A percentile compares a stretch with the other conserved stretches of the same genome.
phyloP scores from a whole-genome alignment of 2,888 invertebrate genomes.

The Petrolisthes cinctipes region DNA sequence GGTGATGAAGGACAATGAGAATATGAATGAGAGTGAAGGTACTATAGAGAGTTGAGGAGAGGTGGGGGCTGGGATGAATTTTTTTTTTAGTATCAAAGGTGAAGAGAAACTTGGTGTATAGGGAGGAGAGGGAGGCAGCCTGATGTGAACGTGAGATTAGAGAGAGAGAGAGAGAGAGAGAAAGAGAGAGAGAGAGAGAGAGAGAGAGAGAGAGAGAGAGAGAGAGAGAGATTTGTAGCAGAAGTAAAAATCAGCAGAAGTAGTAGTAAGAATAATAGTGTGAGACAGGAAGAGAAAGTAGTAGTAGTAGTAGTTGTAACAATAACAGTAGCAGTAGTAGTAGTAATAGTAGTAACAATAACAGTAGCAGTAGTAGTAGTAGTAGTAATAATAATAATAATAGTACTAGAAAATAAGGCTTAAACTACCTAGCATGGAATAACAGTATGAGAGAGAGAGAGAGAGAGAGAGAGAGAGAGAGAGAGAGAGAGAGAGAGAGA shows the following conservation, averaged over 20 bases:
- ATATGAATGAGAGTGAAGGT: too few relatives aligned
- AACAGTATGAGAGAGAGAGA: not conserved
- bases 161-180: not conserved
- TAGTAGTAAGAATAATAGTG: not conserved
- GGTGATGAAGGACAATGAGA: too few relatives aligned
- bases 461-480: not conserved
- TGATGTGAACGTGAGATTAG: not conserved
- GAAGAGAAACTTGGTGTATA: too few relatives aligned
- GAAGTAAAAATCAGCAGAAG: not conserved
- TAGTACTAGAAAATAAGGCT: not conserved
- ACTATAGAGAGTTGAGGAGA: too few relatives aligned
- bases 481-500: constrained; percentile 9
- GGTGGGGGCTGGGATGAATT: too few relatives aligned
- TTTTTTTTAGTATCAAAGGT: too few relatives aligned
- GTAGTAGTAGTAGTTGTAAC: not conserved
- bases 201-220: not conserved
- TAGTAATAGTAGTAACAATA: too few relatives aligned
- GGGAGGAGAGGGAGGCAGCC: not conserved
- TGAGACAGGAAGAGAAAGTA: not conserved
- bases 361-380: too few relatives aligned
- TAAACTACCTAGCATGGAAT: not conserved
- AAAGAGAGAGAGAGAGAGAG: not conserved
- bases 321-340: not conserved
- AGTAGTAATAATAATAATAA: too few relatives aligned
- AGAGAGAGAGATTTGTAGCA: not conserved